Evolutionary conservation across 2,797 vertebrate genomes (phyloP), one percentile per base, ranked within the genome.

Genomic region (Poeciliopsis turneri): DNA sequence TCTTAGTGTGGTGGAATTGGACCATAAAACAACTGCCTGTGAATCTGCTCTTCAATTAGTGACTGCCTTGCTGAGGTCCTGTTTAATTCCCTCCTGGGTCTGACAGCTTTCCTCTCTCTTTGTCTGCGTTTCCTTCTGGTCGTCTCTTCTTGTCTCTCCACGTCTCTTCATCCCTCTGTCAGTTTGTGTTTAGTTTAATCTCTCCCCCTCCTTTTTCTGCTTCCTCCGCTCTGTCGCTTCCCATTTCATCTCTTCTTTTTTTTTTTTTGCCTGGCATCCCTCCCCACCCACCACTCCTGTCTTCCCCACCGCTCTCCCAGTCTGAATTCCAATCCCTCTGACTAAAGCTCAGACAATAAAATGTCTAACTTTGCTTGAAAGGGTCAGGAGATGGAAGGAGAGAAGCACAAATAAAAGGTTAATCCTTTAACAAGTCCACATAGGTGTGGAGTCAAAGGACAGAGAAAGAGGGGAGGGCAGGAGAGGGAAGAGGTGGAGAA

Each of bases 161-260:
- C 11, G 79, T 94, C 92, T 90, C 94, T 89, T 95, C 94, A 95
- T 94, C 88, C 87, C 90, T 91, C 94, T 95, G 96, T 95, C 95
- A 95, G 92, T 93, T 94, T 92, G 91, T 89, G 90, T 96, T 96
- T 92, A 83, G 89, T 93, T 92, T 92, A 91, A 95, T 94, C 93
- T 92, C 91, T 89, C 82, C 92, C 93, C 91, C 92, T 90, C 93
- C 92, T 92, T 90, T 90, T 84, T 75, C 79, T 78, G 89, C 83
- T 91, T 95, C 91, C 92, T 93, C 93, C 77, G 84, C 90, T 91
- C 92, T 94, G 95, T 95, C 93, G 80, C 94, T 94, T 94, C 93
- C 91, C 71, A 93, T 96, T 92, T 84, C 89, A 88, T 94, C 93
- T 93, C 39, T 69, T 69, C 5, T 41, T 41, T 72, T 82, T 36